Conservation (phyloP, 2,113 vertebrate genomes). For the Notarius lentiginosus region DNA sequence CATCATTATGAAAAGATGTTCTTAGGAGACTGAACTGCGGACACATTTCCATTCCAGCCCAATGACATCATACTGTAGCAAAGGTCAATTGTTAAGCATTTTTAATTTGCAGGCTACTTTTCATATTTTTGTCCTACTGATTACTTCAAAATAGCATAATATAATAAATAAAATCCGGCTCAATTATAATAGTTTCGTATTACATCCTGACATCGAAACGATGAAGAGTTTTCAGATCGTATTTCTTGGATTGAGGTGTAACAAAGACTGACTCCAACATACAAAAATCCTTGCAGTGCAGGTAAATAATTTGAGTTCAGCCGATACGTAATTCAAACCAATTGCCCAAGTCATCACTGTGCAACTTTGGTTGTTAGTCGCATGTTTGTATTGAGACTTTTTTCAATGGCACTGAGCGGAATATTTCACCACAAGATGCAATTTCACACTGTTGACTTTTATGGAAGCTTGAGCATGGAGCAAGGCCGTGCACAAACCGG, state of each 20-base stretch:
- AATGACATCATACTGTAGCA: constrained; percentile 22
- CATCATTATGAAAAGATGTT: constrained; percentile 37
- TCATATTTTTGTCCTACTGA: background rate
- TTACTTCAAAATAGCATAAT: background rate
- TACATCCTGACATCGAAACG: constrained; percentile 5
- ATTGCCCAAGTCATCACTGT: background rate
- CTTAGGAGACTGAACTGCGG: constrained; percentile 30
- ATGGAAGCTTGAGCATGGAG: constrained; percentile 50
- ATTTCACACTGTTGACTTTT: constrained; percentile 23
- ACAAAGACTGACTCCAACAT: constrained; percentile 4
- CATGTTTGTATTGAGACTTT: constrained; percentile 11
- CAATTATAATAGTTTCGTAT: background rate
- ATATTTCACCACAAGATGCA: constrained; percentile 29
- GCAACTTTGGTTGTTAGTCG: background rate
- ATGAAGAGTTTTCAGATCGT: constrained; percentile 13
- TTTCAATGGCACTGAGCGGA: constrained; percentile 35
- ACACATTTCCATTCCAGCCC: constrained; percentile 37
- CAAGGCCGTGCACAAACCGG: constrained; percentile 65
- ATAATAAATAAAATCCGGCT: background rate
- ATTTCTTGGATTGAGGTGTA: background rate
- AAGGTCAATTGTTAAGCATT: constrained; percentile 3
- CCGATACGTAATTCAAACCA: background rate
- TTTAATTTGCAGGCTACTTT: constrained; percentile 1
- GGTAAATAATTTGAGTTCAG: constrained; percentile 2
- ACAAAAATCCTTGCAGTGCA: constrained; percentile 12